A percentile compares a stretch with the other conserved stretches of the same genome.
Evolutionary conservation across 2,888 invertebrate genomes (phyloP).

Genomic region (Clivina fossor): DNA sequence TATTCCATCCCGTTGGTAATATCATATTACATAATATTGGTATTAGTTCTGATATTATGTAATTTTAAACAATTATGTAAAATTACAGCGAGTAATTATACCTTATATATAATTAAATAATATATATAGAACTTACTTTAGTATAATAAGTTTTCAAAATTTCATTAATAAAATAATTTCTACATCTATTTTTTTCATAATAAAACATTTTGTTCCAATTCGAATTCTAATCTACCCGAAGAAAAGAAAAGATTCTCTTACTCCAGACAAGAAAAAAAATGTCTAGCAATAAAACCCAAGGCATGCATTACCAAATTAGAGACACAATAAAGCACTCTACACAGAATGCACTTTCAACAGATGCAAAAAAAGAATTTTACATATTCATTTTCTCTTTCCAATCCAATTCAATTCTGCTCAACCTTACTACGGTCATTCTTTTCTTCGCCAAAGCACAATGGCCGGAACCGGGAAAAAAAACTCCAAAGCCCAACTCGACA

Average conservation of each 20-base stretch:
- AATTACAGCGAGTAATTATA: no score
- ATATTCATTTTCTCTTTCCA: constrained; percentile 27
- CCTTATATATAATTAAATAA: no score
- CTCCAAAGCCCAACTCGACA: constrained; percentile 2
- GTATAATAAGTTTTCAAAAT: no score
- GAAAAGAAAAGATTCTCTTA: not conserved
- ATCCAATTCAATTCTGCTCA: no score
- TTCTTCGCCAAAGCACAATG: constrained; percentile 15
- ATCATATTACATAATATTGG: no score
- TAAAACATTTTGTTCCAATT: constrained; percentile 1
- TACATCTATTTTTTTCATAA: no score
- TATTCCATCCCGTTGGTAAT: no score
- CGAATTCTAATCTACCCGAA: constrained; percentile 8
- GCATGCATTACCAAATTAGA: constrained; percentile 12
- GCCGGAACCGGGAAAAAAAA: not conserved
- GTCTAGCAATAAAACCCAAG: constrained; percentile 11
- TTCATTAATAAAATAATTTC: no score
- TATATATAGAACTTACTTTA: no score
- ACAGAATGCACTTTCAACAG: constrained; percentile 5
- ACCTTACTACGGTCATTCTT: constrained; percentile 23
- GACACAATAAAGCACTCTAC: constrained; percentile 29
- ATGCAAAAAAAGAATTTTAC: constrained; percentile 23
- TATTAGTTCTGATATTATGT: no score
- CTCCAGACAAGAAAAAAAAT: constrained; percentile 19
- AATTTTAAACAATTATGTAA: no score